These are phyloP conservation scores for Melinaea marsaeus DNA, from an alignment of 2,888 invertebrate genomes.

Conservation along the genomic window DNA sequence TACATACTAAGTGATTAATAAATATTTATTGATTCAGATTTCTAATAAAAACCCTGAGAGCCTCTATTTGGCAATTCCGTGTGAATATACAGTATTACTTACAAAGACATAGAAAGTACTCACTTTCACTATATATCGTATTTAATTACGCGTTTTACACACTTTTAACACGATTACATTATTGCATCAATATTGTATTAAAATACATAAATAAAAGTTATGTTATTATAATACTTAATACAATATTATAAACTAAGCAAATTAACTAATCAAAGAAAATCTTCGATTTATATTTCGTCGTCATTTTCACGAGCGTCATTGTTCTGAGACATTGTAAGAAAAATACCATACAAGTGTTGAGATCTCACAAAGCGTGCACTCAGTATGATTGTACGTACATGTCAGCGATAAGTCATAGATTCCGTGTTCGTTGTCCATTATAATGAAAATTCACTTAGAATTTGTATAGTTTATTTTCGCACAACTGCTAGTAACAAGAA, in stretches of 20 bases:
- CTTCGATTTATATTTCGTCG: conserved; percentile 24
- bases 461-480: too few relatives aligned
- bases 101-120: conserved; percentile 23
- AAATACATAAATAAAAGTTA: too few relatives aligned
- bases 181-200: too few relatives aligned
- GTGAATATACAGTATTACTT: conserved; percentile 19
- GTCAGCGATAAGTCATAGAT: too few relatives aligned
- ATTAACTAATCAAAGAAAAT: conserved; percentile 40
- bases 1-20: too few relatives aligned
- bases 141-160: conserved; percentile 8
- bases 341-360: neutral
- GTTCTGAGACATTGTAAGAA: conserved; percentile 23
- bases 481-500: too few relatives aligned
- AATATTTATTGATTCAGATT: too few relatives aligned
- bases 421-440: too few relatives aligned
- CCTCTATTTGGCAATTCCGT: conserved; percentile 12
- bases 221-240: neutral
- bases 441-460: too few relatives aligned
- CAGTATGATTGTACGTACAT: conserved; percentile 56
- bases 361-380: conserved; percentile 43
- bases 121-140: conserved; percentile 22
- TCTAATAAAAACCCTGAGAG: neutral
- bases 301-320: conserved; percentile 39
- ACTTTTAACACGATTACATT: too few relatives aligned
- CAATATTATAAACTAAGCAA: conserved; percentile 51